Evolutionary conservation across 2,797 vertebrate species (phyloP), one percentile per base, ranked within the genome.

Genomic region (Somateria mollissima): DNA sequence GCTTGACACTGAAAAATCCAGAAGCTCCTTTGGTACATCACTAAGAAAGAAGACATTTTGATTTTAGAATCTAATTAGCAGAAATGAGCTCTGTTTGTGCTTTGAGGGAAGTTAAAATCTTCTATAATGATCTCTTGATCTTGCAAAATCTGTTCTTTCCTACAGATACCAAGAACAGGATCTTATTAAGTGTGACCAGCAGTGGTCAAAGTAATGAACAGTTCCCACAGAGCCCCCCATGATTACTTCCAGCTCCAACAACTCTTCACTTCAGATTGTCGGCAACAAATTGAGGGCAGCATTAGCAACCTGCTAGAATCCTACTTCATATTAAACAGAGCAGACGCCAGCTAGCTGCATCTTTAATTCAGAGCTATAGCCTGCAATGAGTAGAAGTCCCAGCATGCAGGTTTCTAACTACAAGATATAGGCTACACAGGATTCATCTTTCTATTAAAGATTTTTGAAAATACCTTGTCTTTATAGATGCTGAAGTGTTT

Each of bases 1-100:
- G 39, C 39, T 30, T 83, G 61, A 85, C 47, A 84, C 0, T 69
- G 39, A 72, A 87, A 92, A 91, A 88, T 58, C 54, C 88, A 17
- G 57, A 83, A 89, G 49, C 45, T 93, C 72, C 76, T 93, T 69
- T 85, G 60, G 62, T 94, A 73, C 28, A 83, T 71, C 21, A 8
- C n/a, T 87, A 90, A 74, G 84, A 94, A 93, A 62, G 22, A 94
- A 76, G 62, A 88, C 39, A 39, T 73, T 73, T 87, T 80, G 64
- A 75, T 91, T 96, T 96, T 93, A 62, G 82, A 78, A 61, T 90
- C 86, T 58, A 97, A 72, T 95, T 95, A 96, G 82, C 56, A 92
- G 79, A 83, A 80, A 92, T 58, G 18, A 93, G 69, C 56, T 86
- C 54, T 92, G 32, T 75, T 76, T 89, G 36, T 71, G 49, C 60